Conservation (phyloP, 2,797 vertebrate species). For the Malurus splendens region DNA sequence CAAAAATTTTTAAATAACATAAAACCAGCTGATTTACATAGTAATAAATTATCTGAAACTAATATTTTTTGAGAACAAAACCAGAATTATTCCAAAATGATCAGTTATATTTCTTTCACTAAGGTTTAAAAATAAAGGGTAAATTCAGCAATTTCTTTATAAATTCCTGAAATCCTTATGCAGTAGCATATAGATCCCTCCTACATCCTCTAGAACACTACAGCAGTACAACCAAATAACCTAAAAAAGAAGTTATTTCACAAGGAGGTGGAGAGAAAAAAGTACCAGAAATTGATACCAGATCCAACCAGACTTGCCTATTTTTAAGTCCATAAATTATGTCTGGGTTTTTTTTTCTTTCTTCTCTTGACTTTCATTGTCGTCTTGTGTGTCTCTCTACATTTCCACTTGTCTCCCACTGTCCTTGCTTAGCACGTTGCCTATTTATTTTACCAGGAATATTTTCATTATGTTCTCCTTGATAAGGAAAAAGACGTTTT, state of each 20-base stretch:
- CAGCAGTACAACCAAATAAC: neutral
- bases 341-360: neutral
- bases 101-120: neutral
- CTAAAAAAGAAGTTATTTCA: neutral
- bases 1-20: neutral
- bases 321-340: neutral
- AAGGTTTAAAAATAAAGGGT: neutral
- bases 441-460: neutral
- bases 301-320: neutral
- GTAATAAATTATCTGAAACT: conserved; percentile 40
- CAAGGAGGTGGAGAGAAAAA: neutral
- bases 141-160: neutral
- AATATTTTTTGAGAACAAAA: neutral
- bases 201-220: neutral
- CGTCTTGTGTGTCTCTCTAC: neutral
- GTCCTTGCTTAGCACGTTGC: neutral
- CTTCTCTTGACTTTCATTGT: neutral
- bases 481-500: neutral
- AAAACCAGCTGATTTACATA: neutral
- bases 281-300: neutral
- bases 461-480: neutral
- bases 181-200: neutral
- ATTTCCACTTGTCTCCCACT: neutral
- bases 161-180: neutral
- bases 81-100: neutral